Evolutionary conservation across 53 echinoderm and acorn worm species (phyloP).

Genomic region (Holothuria leucospilota): DNA sequence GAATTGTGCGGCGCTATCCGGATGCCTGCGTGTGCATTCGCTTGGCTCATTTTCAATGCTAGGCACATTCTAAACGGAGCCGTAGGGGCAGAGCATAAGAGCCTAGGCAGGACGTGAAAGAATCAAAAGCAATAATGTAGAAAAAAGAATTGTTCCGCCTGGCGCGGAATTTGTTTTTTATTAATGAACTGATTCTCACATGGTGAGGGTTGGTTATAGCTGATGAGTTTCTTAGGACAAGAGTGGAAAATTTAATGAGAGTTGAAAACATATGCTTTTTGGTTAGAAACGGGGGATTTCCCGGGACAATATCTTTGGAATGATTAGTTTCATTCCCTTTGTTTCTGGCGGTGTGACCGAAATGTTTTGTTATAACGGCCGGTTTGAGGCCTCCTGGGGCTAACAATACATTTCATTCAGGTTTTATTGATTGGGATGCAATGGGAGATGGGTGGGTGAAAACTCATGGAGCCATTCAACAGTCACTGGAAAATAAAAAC

Average conservation of each 20-base stretch:
- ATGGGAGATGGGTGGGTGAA: too few species aligned
- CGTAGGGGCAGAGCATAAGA: slow-evolving; percentile 39
- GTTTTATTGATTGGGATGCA: too few species aligned
- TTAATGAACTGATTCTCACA: slow-evolving; percentile 58
- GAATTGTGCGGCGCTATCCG: slow-evolving; percentile 39
- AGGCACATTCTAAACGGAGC: slow-evolving; percentile 48
- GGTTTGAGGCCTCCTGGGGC: not conserved
- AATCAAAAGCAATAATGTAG: slow-evolving; percentile 49
- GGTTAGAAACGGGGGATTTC: slow-evolving; percentile 35
- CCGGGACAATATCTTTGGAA: slow-evolving; percentile 18
- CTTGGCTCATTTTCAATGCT: slow-evolving; percentile 48
- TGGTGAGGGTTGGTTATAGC: slow-evolving; percentile 41
- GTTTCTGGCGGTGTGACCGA: slow-evolving; percentile 23
- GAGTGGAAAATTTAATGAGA: not conserved
- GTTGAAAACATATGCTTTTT: slow-evolving; percentile 1
- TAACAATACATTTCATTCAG: not conserved
- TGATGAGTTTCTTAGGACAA: slow-evolving; percentile 19
- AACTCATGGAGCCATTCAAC: too few species aligned
- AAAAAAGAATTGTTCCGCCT: slow-evolving; percentile 59
- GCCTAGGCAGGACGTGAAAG: slow-evolving; percentile 10
- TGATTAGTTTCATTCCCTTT: slow-evolving; percentile 18
- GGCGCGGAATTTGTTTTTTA: slow-evolving; percentile 63
- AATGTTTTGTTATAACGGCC: slow-evolving; percentile 29
- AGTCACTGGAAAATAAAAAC: too few species aligned
- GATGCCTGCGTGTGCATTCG: slow-evolving; percentile 45